Evolutionary conservation across 30 jellyfish, hydroid and myxozoan species (phyloP).

Genomic region (Cassiopea andromeda): DNA sequence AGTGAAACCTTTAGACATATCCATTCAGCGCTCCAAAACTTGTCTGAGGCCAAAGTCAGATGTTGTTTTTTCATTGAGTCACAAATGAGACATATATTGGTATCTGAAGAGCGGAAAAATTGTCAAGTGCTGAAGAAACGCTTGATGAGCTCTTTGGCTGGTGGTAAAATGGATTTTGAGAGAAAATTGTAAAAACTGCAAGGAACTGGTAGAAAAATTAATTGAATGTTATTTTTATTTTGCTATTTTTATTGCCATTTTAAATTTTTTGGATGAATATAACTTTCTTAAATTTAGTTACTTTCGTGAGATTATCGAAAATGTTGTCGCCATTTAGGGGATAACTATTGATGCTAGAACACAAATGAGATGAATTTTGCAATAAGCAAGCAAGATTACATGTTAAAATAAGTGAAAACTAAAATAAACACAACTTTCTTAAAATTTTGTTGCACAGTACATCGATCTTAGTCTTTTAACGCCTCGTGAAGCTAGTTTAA

Average conservation of each 20-base stretch:
- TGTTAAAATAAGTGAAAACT: neutral
- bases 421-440: neutral
- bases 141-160: neutral
- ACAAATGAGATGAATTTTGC: neutral
- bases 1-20: constrained; percentile 23
- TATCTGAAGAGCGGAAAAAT: neutral
- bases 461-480: too few relatives aligned
- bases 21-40: constrained; percentile 19
- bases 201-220: constrained; percentile 1
- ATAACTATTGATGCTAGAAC: neutral
- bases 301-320: neutral
- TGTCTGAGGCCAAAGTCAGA: constrained; percentile 8
- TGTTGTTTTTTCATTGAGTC: neutral
- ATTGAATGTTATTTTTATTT: neutral
- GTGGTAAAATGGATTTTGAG: neutral
- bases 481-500: too few relatives aligned
- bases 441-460: neutral
- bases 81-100: neutral
- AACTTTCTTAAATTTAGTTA: neutral
- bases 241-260: neutral
- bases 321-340: neutral
- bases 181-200: neutral
- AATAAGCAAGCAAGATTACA: neutral
- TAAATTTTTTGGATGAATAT: neutral
- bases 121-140: neutral